Base-by-base conservation (phyloP, 2,113 vertebrate genomes). In the Motacilla alba region DNA sequence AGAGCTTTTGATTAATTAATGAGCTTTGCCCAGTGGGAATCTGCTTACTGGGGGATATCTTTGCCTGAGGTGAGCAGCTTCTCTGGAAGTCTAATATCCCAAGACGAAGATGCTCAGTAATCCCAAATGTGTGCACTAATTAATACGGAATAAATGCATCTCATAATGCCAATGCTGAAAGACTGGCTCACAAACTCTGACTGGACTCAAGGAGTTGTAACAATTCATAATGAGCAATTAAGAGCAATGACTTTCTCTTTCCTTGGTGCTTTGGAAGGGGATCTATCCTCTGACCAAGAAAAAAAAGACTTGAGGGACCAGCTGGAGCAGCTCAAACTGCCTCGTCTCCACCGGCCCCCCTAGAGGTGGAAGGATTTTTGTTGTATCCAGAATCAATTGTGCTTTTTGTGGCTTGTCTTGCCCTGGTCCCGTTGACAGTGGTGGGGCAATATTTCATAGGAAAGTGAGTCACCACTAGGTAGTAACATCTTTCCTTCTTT, bases 1-100 rank as follows among this genome's bases (percentile, higher is more conserved):
- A 60, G 74, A 92, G 26, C 39, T 88, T 93, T 87, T 93, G 90
- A 95, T 97, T 95, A 97, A 98, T 97, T 96, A 97, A 97, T 94
- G 89, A 97, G 87, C 76, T 96, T 83, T 93, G 49, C 88, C 79
- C 94, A 69, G 84, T 93, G 87, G 95, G 96, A 96, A 64, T 95
- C 64, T 79, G 26, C 87, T 92, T 95, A 87, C 55, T 74, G 73
- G 33, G 39, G 50, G 80, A 76, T 93, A 80, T 87, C 83, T 72
- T 31, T 87, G 75, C 80, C 88, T 87, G 80, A 89, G 85, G 93
- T 84, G 59, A 87, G 47, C 73, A 83, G 55, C 67, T 95, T 82
- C 53, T 88, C 70, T 85, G 35, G 35, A 90, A 92, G 43, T 53
- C 83, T 94, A 89, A 96, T 95, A 90, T 87, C 63, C 80, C 92